Evolutionary conservation across 2,888 invertebrate species (phyloP), one percentile per base, ranked within the genome.

Genomic region (Caradrina kadenii): DNA sequence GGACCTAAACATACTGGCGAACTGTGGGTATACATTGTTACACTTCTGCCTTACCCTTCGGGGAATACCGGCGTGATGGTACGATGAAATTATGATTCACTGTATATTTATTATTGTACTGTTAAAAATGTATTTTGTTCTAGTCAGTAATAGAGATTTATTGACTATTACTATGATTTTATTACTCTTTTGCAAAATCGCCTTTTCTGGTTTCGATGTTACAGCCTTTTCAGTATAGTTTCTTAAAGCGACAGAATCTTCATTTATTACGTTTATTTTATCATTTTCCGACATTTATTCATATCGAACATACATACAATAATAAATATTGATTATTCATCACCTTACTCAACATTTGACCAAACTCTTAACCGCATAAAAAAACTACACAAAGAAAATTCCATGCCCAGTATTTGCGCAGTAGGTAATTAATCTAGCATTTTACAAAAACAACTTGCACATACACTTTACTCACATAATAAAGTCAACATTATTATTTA

Each of bases 401-500:
- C 61, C 52, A 11, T 31, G 54, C 58, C 39, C 35, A 31, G 7
- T 39, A 61, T 63, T 67, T 79, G 56, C 79, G 74, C 67, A 62
- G 60, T 61, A 45, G 15, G 31, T 64, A 63, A 76, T 53, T 55
- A 72, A 71, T 61, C 22, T 35, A 61, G 42, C n/a, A 19, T 53
- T 66, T 69, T 62, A 77, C 50, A 67, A 70, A 69, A 70, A 60
- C 65, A 55, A 63, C 52, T 61, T 55, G n/a, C 61, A 58, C 42
- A 31, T 7, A 64, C 61, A 56, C 35, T 49, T 66, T 61, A 22
- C 62, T 77, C 69, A 73, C 63, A 75, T 79, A 69, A 75, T 59
- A 58, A 48, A 58, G 6, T 53, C 17, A 69, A 69, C 53, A 72
- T 55, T 64, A 71, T 73, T 65, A 75, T 67, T 76, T 63, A 62